Conservation (phyloP, 2,888 invertebrate genomes). For the Ectemnius continuus region DNA sequence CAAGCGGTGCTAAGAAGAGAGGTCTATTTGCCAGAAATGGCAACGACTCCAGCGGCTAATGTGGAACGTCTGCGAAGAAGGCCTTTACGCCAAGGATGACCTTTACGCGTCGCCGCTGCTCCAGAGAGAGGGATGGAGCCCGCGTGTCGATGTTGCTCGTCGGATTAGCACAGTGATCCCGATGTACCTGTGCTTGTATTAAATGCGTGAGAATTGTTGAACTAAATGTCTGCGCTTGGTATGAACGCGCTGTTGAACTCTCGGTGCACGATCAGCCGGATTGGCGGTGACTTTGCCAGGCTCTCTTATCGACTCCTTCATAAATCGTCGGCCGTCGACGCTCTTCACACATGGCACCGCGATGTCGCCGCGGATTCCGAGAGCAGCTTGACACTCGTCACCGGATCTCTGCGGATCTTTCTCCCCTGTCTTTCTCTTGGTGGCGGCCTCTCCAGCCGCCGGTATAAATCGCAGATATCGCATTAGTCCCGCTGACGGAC, state of each 20-base stretch:
- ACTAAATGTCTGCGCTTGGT: too few species aligned
- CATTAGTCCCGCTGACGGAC: conserved; percentile 50
- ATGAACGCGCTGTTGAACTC: neutral
- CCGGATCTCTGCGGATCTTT: conserved; percentile 21
- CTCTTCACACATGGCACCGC: conserved; percentile 3
- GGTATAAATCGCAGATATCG: conserved; percentile 37
- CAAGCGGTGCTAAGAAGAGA: conserved; percentile 33
- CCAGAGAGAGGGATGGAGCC: conserved; percentile 56
- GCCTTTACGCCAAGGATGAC: conserved; percentile 59
- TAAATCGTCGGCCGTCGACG: neutral
- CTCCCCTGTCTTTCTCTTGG: neutral
- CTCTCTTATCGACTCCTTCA: conserved; percentile 1
- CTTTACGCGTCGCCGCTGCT: conserved; percentile 57
- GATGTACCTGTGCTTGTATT: neutral
- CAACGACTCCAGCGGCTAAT: conserved; percentile 55
- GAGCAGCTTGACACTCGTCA: neutral
- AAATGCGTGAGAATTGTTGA: neutral
- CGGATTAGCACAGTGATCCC: conserved; percentile 43
- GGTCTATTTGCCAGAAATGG: conserved; percentile 65
- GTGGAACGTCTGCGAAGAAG: conserved; percentile 55
- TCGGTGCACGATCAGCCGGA: too few species aligned
- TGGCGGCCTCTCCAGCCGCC: neutral
- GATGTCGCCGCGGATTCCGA: neutral
- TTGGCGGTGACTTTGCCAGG: too few species aligned
- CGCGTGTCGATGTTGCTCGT: conserved; percentile 47